A percentile compares a stretch with the other conserved stretches of the same genome.
Evolutionary conservation across 2,888 invertebrate species (phyloP).

Genomic region (Crioceris asparagi): DNA sequence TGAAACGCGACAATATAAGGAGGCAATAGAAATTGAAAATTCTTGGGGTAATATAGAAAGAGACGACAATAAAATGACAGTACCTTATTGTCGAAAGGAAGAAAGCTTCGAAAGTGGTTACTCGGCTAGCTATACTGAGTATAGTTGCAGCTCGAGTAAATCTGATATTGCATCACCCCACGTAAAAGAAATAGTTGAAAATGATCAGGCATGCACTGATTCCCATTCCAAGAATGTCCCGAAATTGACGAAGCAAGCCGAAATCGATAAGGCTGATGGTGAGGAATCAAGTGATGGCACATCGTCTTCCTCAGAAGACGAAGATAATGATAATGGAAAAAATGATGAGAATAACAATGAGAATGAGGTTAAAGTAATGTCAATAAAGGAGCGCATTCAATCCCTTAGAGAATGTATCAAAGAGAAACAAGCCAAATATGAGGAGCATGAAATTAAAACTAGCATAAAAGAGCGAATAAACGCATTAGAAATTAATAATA

Average conservation of each 20-base stretch:
- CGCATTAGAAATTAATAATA: constrained; percentile 18
- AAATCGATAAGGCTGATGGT: constrained; percentile 2
- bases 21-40: constrained; percentile 8
- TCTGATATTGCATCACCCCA: constrained; percentile 5
- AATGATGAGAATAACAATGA: constrained; percentile 17
- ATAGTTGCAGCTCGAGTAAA: constrained; percentile 29
- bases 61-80: constrained; percentile 4
- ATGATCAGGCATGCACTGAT: neutral
- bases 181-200: constrained; percentile 1
- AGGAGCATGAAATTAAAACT: constrained; percentile 21
- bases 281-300: constrained; percentile 10
- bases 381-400: constrained; percentile 34
- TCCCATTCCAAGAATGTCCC: no score
- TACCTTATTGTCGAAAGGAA: neutral
- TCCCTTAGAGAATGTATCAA: constrained; percentile 31
- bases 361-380: constrained; percentile 19
- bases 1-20: constrained; percentile 5
- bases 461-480: constrained; percentile 25
- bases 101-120: neutral
- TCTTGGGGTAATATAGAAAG: constrained; percentile 20
- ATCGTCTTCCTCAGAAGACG: constrained; percentile 15
- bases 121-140: constrained; percentile 32
- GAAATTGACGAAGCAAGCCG: constrained; percentile 17
- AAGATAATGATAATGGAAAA: constrained; percentile 7
- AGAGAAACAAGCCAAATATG: constrained; percentile 18